A percentile compares a stretch with the other conserved stretches of the same genome.
Evolutionary conservation across 2,797 vertebrate genomes (phyloP).

Genomic region (Perodicticus potto): DNA sequence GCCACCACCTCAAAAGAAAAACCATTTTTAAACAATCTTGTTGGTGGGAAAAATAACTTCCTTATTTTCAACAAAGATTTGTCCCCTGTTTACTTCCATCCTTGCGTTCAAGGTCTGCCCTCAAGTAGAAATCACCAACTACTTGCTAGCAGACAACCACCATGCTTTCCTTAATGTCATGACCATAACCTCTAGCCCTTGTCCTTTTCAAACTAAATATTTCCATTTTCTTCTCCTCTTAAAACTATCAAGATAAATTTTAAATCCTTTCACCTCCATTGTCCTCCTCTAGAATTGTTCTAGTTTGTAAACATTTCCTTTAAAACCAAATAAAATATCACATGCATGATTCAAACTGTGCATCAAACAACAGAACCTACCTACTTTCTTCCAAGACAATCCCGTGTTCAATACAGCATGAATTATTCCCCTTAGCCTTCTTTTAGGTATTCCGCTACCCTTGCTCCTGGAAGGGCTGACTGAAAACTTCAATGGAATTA

Average conservation of each 20-base stretch:
- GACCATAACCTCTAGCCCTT: neutral
- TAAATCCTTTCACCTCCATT: neutral
- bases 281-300: neutral
- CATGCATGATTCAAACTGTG: neutral
- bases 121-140: neutral
- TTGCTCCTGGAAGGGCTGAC: neutral
- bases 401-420: neutral
- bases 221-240: neutral
- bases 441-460: neutral
- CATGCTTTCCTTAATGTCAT: neutral
- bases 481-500: neutral
- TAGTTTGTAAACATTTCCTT: neutral
- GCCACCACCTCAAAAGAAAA: neutral
- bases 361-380: neutral
- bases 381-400: neutral
- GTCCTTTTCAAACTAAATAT: neutral
- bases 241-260: neutral
- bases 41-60: too few relatives aligned
- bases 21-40: neutral
- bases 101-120: neutral
- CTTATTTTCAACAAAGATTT: neutral
- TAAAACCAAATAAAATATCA: neutral
- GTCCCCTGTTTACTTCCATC: neutral
- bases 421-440: neutral
- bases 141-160: neutral